Evolutionary conservation across 2,888 invertebrate genomes (phyloP), one percentile per base, ranked within the genome.

Genomic region (Chymomyza caudatula): DNA sequence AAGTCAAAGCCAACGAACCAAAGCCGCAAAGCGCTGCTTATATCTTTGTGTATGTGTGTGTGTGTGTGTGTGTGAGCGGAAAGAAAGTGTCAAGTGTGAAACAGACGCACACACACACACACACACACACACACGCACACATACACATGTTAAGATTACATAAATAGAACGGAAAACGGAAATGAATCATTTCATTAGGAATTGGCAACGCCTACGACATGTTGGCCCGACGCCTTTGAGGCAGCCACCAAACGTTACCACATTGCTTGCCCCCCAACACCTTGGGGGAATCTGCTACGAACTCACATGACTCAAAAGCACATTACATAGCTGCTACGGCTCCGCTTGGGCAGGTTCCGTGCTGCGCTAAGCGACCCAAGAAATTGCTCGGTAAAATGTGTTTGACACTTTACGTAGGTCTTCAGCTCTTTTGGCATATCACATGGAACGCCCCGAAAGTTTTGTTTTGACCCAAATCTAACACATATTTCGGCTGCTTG

Each of bases 101-200:
- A 71, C 13, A 55, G 29, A 69, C 19, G 65, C 19, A 64, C 47
- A 43, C 29, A 62, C 60, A 47, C 17, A 49, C 64, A 63, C 53
- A 65, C 56, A 22, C 8, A 57, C 15, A 43, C 19, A 53, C 17
- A 11, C 52, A 57, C 42, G 59, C 43, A 60, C 42, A 52, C 43
- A 23, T 29, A 60, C 42, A 52, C 43, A 23, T 29, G 49, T 37
- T 64, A 49, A 64, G 52, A 54, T 22, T 37, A 64, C 55, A 55
- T 63, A 61, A 58, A 58, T 62, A 68, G 69, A 80, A 74, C 78
- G 86, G 84, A 87, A 86, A 87, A 84, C 81, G 88, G 88, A 88
- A 89, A 88, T 88, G 88, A 89, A 89, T 88, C 89, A 89, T 88
- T 88, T 86, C 86, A 89, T 89, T 88, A 88, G 82, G n/a, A 84